Percentiles rank a stretch among this genome's conserved stretches.
Evolutionary conservation across 2,888 invertebrate genomes (phyloP).

Genomic region (Caenorhabditis angaria): DNA sequence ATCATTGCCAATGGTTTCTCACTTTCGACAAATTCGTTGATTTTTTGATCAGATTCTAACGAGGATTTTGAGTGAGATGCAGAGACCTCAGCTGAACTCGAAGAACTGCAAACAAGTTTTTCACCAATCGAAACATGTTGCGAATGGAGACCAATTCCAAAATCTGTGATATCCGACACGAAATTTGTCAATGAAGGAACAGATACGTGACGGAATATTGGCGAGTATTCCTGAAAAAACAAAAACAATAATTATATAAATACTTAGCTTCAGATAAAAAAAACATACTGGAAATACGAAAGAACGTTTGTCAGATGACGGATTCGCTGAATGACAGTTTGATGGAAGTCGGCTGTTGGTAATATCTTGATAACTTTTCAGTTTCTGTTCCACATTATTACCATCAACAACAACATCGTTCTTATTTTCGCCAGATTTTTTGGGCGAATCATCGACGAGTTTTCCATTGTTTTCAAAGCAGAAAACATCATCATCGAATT

Average conservation of each 20-base stretch:
- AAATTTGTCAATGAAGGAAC: slow-evolving; percentile 36
- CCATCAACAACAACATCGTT: too few species aligned
- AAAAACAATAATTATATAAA: background rate
- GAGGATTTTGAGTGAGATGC: background rate
- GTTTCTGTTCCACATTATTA: slow-evolving; percentile 15
- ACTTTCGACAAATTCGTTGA: background rate
- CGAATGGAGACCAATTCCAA: slow-evolving; percentile 9
- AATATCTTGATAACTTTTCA: slow-evolving; percentile 27
- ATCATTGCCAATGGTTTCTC: background rate
- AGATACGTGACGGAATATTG: slow-evolving; percentile 34
- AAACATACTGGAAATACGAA: slow-evolving; percentile 32
- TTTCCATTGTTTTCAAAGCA: background rate
- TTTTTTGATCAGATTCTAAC: background rate
- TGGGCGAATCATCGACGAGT: background rate
- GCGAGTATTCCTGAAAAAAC: slow-evolving; percentile 23
- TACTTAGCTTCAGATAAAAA: background rate
- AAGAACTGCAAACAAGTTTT: background rate
- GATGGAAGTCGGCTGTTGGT: slow-evolving; percentile 40
- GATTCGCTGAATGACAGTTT: slow-evolving; percentile 40
- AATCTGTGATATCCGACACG: slow-evolving; percentile 27
- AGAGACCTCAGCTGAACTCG: background rate
- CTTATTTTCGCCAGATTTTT: too few species aligned
- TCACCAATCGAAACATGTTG: slow-evolving; percentile 20
- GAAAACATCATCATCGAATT: slow-evolving; percentile 29
- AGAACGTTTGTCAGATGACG: slow-evolving; percentile 21